These are phyloP conservation scores for Agonopterix arenella DNA, from an alignment of 2,888 invertebrate genomes.

Conservation along the genomic window DNA sequence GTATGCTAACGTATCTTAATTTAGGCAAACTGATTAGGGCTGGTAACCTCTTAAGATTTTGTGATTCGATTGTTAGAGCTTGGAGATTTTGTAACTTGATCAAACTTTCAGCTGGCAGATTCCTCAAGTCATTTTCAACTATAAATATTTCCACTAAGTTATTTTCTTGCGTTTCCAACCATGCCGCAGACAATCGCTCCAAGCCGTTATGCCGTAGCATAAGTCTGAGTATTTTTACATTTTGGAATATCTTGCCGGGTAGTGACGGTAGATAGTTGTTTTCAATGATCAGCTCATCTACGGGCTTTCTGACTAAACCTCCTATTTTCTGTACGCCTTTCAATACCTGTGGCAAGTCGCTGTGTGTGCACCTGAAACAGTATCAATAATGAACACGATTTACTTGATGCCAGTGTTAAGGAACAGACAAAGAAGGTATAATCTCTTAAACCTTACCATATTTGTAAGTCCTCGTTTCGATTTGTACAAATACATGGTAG, in stretches of 20 bases:
- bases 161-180: conserved; percentile 87
- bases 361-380: conserved; percentile 90
- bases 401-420: too few relatives aligned
- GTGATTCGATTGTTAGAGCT: conserved; percentile 89
- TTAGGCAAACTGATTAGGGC: conserved; percentile 82
- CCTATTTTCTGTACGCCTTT: conserved; percentile 84
- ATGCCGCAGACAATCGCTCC: conserved; percentile 87
- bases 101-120: conserved; percentile 87
- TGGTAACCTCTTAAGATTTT: conserved; percentile 85
- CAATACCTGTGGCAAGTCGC: conserved; percentile 86
- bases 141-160: conserved; percentile 89
- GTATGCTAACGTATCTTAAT: conserved; percentile 84
- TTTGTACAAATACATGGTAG: conserved; percentile 89
- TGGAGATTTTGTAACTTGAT: conserved; percentile 84
- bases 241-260: conserved; percentile 88
- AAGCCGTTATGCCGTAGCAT: conserved; percentile 91
- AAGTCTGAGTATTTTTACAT: conserved; percentile 84
- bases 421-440: too few relatives aligned
- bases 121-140: conserved; percentile 88
- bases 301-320: conserved; percentile 80
- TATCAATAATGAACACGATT: not conserved
- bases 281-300: conserved; percentile 92
- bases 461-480: conserved; percentile 87
- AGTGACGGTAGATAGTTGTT: conserved; percentile 90
- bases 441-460: conserved; percentile 79